Percentiles rank a stretch among this genome's conserved stretches.
Evolutionary conservation across 2,797 vertebrate species (phyloP).

Genomic region (Pipistrellus pipistrellus): DNA sequence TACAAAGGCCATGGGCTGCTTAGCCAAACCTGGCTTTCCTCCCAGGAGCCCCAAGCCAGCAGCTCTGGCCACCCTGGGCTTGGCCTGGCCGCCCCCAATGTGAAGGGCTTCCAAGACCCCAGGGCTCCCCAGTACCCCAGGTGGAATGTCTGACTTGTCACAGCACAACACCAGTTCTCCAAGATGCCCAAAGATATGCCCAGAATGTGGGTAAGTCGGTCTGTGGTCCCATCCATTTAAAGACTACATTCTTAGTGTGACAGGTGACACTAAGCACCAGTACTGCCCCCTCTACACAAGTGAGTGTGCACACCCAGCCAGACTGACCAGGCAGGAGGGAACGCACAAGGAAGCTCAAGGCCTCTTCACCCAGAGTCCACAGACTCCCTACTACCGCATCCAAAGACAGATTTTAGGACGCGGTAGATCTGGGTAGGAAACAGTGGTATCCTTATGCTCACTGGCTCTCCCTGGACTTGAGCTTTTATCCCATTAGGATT

Average conservation of each 20-base stretch:
- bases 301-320: not conserved
- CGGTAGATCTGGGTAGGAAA: not conserved
- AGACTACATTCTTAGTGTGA: not conserved
- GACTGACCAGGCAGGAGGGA: not conserved
- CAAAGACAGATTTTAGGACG: not conserved
- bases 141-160: not conserved
- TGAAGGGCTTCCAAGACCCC: not conserved
- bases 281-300: not conserved
- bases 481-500: constrained; percentile 32
- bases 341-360: not conserved
- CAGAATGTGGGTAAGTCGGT: not conserved
- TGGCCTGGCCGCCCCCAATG: not conserved
- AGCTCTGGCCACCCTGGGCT: not conserved
- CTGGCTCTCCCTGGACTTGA: constrained; percentile 2
- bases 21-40: not conserved
- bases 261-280: not conserved
- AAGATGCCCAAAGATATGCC: not conserved
- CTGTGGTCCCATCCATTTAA: constrained; percentile 1
- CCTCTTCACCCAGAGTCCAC: not conserved
- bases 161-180: not conserved
- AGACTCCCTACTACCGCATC: not conserved
- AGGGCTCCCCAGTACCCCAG: not conserved
- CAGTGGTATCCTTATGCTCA: not conserved
- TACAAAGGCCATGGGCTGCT: not conserved
- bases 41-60: not conserved